Evolutionary conservation across 2,888 invertebrate genomes (phyloP).

Genomic region (Mamestra brassicae): DNA sequence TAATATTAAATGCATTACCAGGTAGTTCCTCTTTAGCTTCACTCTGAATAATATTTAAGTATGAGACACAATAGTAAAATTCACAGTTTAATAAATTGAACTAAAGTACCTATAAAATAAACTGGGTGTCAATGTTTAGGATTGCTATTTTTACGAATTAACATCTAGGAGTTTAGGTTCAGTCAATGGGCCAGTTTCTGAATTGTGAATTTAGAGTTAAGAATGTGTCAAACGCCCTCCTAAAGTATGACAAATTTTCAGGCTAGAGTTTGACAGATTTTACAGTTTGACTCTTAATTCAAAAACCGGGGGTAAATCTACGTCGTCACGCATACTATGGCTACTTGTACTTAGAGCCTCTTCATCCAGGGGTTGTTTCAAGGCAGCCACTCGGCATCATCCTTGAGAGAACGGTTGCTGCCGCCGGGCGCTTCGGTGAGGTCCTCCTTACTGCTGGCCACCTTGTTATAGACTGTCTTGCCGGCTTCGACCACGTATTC

Average conservation of each 20-base stretch:
- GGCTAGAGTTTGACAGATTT: background rate
- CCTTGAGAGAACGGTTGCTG: slow-evolving; percentile 72
- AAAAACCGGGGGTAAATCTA: background rate
- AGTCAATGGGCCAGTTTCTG: slow-evolving; percentile 11
- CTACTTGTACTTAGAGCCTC: slow-evolving; percentile 41
- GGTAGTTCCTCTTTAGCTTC: background rate
- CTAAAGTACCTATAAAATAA: background rate
- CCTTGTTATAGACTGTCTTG: slow-evolving; percentile 93
- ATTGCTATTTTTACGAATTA: background rate
- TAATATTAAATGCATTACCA: slow-evolving; percentile 41
- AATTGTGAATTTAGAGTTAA: background rate
- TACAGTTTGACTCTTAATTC: background rate
- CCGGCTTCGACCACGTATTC: slow-evolving; percentile 93
- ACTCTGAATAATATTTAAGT: too few species aligned
- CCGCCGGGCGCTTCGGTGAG: slow-evolving; percentile 80
- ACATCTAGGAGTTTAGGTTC: slow-evolving; percentile 23
- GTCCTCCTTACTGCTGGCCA: slow-evolving; percentile 87
- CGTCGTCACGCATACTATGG: slow-evolving; percentile 14
- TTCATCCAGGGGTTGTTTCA: slow-evolving; percentile 60
- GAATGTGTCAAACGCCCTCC: background rate
- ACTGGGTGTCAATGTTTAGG: background rate
- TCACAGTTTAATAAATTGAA: background rate
- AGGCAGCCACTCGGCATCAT: slow-evolving; percentile 91
- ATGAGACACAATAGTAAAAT: background rate
- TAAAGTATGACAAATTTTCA: background rate